phyloP scores from a whole-genome alignment of 92 coral and sea anemone species.

The Porites cylindrica region DNA sequence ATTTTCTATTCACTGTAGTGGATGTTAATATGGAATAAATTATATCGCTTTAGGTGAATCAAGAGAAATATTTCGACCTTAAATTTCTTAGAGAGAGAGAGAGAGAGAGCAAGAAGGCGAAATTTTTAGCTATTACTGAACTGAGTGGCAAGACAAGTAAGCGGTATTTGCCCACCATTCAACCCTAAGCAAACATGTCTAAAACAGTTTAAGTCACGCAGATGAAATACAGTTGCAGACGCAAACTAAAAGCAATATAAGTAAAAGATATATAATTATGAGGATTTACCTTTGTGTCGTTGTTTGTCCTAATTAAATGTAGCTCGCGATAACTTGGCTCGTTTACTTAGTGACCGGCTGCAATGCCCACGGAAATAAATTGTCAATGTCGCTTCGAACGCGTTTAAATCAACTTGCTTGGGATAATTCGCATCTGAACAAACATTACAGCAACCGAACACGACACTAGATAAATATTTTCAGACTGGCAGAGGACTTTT shows the following conservation, averaged over 20 bases:
- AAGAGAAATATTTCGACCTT: not conserved
- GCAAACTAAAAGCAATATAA: slow-evolving; percentile 2
- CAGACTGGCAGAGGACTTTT: slow-evolving; percentile 14
- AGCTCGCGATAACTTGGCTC: not conserved
- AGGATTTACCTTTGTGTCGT: slow-evolving; percentile 14
- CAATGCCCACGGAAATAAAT: not conserved
- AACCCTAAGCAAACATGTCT: slow-evolving; percentile 13
- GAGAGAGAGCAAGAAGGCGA: too few species aligned
- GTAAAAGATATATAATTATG: not conserved
- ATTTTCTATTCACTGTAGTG: not conserved
- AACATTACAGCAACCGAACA: slow-evolving; percentile 42
- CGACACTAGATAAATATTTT: slow-evolving; percentile 56
- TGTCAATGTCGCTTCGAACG: not conserved
- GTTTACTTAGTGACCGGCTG: not conserved
- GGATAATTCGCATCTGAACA: slow-evolving; percentile 39
- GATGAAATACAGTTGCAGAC: slow-evolving; percentile 19
- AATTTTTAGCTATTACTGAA: not conserved
- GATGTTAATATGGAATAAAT: slow-evolving; percentile 40
- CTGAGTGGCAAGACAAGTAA: not conserved
- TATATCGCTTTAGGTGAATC: not conserved
- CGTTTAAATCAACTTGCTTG: slow-evolving; percentile 23
- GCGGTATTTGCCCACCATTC: slow-evolving; percentile 14
- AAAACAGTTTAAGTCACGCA: slow-evolving; percentile 38
- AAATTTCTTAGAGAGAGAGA: not conserved
- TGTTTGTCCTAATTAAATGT: not conserved